These are phyloP conservation scores for Drosophila stalkeri DNA, from an alignment of 2,888 invertebrate genomes.

Conservation along the genomic window DNA sequence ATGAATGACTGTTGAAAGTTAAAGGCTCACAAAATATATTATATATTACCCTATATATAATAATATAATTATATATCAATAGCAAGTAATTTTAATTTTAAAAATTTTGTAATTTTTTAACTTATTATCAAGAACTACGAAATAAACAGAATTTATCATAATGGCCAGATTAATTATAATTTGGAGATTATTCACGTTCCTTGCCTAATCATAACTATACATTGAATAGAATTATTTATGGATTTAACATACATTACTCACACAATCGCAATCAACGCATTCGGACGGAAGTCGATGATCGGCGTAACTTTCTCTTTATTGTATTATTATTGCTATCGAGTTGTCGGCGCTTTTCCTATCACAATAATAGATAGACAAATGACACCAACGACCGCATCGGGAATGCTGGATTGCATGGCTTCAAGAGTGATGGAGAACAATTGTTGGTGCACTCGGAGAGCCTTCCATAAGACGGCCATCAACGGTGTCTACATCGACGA, in stretches of 20 bases:
- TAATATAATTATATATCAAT: no score
- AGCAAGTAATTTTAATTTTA: no score
- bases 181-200: not conserved
- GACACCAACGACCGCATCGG: constrained; percentile 20
- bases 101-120: no score
- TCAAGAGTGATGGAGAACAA: constrained; percentile 43
- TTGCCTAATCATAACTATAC: not conserved
- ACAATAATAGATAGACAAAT: constrained; percentile 19
- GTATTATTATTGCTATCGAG: constrained; percentile 19
- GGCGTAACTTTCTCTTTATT: constrained; percentile 33
- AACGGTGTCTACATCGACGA: constrained; percentile 21
- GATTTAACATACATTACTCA: not conserved
- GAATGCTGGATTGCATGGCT: constrained; percentile 24
- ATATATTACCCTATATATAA: no score
- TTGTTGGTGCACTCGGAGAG: constrained; percentile 28
- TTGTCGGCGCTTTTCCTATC: constrained; percentile 16
- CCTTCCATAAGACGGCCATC: constrained; percentile 24
- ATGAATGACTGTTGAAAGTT: no score
- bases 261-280: not conserved
- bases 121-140: no score
- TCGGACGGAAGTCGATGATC: constrained; percentile 1
- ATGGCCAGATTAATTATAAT: not conserved
- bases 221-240: not conserved
- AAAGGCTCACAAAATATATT: no score
- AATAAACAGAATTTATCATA: not conserved